Evolutionary conservation across 2,888 invertebrate species (phyloP), one percentile per base, ranked within the genome.

Genomic region (Ecliptopera silaceata): DNA sequence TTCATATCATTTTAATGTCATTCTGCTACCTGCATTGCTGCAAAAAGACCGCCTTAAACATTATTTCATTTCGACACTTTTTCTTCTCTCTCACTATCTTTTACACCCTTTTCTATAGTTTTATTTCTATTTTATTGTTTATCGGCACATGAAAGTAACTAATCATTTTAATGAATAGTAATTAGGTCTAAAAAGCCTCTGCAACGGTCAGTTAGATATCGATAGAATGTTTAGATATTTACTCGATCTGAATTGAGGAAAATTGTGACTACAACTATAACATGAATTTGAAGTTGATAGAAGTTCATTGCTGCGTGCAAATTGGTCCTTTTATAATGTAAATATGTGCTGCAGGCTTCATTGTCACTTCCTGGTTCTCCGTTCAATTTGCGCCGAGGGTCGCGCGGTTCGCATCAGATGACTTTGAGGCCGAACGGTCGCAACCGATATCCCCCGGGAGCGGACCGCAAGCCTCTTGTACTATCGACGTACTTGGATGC

Each of bases 321-420:
- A 64, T 61, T 49, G 52, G 57, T 50, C 66, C 45, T 69, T 65
- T 71, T 79, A 64, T 79, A 65, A 52, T 56, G 44, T 61, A 56
- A 64, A 61, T 75, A 70, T 80, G 57, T 72, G 66, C 72, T 72
- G 77, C 94, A 98, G 98, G 97, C 97, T 82, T 98, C 98, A 89
- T 94, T 98, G 86, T 98, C 98, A 90, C 95, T 99, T 83, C 98
- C 98, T 77, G 98, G 98, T 75, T 98, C 98, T 72, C 98, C 98
- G 74, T 98, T 98, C 94, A 97, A 97, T 92, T 93, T 96, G 76
- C 95, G 98, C 64, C 95, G 98, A 71, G 96, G 96, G 69, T 97
- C 97, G 75, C 94, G 97, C 71, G 97, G 97, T 70, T 97, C 97
- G 76, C 98, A 98, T 86, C 97, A 97, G 92, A 96, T 97, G 93